phyloP scores from a whole-genome alignment of 2,888 invertebrate genomes.

The Campoplex capitator region DNA sequence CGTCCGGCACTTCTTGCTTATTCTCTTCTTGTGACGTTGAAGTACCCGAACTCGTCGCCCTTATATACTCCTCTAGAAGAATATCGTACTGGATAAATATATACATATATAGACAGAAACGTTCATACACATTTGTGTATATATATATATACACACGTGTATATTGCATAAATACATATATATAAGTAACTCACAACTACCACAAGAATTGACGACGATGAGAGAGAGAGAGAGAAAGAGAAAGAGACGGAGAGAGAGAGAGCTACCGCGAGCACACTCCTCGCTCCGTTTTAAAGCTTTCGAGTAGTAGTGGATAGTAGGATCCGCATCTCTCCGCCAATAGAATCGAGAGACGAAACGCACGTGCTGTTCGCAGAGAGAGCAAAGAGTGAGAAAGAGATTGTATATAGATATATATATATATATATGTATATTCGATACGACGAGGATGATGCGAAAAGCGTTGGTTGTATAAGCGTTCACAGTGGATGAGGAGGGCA shows the following conservation, averaged over 20 bases:
- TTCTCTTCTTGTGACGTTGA: conserved; percentile 60
- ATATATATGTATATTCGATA: background rate
- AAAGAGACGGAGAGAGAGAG: conserved; percentile 20
- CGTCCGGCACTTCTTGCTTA: conserved; percentile 57
- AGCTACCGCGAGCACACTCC: conserved; percentile 8
- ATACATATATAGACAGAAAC: background rate
- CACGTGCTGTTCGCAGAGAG: conserved; percentile 48
- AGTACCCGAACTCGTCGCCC: conserved; percentile 53
- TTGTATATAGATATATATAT: background rate
- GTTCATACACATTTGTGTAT: conserved; percentile 3
- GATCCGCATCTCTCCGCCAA: conserved; percentile 53
- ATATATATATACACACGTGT: background rate
- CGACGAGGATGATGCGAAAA: conserved; percentile 25
- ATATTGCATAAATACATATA: background rate
- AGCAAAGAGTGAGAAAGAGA: conserved; percentile 17
- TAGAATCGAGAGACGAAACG: conserved; percentile 57
- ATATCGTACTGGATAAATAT: conserved; percentile 13
- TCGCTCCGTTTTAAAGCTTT: conserved; percentile 48
- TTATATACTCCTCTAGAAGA: conserved; percentile 64
- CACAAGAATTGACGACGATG: conserved; percentile 36
- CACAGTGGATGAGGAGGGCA: conserved; percentile 21
- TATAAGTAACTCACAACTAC: background rate
- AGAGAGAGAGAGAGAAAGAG: conserved; percentile 26
- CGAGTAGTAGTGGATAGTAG: conserved; percentile 53
- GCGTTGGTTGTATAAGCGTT: background rate